phyloP scores from a whole-genome alignment of 2,797 vertebrate species.

The Leptatherina wallacei region DNA sequence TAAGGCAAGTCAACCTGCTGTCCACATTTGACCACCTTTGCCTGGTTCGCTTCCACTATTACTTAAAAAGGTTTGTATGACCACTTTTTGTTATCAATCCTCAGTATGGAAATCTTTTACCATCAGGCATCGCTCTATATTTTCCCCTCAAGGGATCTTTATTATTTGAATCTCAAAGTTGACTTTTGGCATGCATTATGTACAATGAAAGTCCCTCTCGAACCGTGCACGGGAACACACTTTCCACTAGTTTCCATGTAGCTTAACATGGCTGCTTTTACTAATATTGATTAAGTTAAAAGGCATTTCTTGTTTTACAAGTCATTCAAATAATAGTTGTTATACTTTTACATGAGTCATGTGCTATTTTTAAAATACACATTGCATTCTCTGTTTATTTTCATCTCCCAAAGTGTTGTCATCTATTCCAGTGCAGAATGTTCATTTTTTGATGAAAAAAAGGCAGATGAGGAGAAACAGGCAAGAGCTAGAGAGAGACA shows the following conservation, averaged over 20 bases:
- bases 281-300: slow-evolving; percentile 26
- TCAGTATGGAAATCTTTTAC: neutral
- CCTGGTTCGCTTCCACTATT: slow-evolving; percentile 28
- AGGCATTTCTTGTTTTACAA: slow-evolving; percentile 6
- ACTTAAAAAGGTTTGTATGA: slow-evolving; percentile 5
- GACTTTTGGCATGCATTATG: neutral
- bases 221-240: neutral
- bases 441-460: slow-evolving; percentile 46
- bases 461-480: slow-evolving; percentile 26
- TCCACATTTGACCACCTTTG: slow-evolving; percentile 34
- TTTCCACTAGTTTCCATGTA: slow-evolving; percentile 4
- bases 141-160: slow-evolving; percentile 7
- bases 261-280: neutral
- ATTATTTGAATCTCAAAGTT: slow-evolving; percentile 26
- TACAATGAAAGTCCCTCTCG: neutral
- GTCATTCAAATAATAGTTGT: slow-evolving; percentile 33
- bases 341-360: slow-evolving; percentile 12
- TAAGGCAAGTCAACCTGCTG: slow-evolving; percentile 69
- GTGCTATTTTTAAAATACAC: slow-evolving; percentile 40
- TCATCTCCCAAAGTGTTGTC: slow-evolving; percentile 51
- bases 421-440: slow-evolving; percentile 49
- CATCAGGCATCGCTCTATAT: neutral
- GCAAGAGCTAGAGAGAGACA: slow-evolving; percentile 41
- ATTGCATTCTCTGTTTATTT: slow-evolving; percentile 47
- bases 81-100: neutral